phyloP scores from a whole-genome alignment of 2,888 invertebrate species.

The Neria commutata region DNA sequence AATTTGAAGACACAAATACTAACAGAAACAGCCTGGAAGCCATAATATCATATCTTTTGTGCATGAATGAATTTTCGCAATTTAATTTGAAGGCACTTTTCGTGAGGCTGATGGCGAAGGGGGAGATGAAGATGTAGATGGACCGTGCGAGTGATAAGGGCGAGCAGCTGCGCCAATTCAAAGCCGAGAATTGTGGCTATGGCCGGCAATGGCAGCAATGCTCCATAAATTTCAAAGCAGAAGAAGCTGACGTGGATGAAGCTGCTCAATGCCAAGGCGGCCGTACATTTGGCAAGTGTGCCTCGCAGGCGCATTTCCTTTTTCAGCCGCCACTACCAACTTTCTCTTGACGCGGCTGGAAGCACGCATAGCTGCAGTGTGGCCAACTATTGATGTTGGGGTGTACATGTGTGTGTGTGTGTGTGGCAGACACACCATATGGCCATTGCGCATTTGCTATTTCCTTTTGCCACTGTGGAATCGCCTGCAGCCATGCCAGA shows the following conservation, averaged over 20 bases:
- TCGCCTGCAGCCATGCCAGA: not conserved
- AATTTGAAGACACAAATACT: not conserved
- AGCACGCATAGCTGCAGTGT: not conserved
- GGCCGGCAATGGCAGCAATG: not conserved
- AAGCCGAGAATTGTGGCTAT: not conserved
- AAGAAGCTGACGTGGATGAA: not conserved
- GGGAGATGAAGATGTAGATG: too few relatives aligned
- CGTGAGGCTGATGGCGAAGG: too few relatives aligned
- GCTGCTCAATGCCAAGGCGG: not conserved
- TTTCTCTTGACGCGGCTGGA: not conserved
- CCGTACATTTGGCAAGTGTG: not conserved
- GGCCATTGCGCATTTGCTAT: too few relatives aligned
- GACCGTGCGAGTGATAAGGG: not conserved
- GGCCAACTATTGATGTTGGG: not conserved
- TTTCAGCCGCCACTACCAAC: not conserved
- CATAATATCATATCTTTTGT: slow-evolving; percentile 24
- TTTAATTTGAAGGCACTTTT: slow-evolving; percentile 22
- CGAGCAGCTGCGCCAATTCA: not conserved
- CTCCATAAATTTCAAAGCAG: not conserved
- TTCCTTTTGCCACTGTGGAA: not conserved
- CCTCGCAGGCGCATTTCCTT: not conserved
- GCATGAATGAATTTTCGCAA: slow-evolving; percentile 35
- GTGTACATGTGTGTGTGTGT: too few relatives aligned
- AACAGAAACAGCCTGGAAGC: not conserved
- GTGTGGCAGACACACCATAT: too few relatives aligned